phyloP scores from a whole-genome alignment of 1,140 invertebrate genomes.

The Rhopalosiphum padi region DNA sequence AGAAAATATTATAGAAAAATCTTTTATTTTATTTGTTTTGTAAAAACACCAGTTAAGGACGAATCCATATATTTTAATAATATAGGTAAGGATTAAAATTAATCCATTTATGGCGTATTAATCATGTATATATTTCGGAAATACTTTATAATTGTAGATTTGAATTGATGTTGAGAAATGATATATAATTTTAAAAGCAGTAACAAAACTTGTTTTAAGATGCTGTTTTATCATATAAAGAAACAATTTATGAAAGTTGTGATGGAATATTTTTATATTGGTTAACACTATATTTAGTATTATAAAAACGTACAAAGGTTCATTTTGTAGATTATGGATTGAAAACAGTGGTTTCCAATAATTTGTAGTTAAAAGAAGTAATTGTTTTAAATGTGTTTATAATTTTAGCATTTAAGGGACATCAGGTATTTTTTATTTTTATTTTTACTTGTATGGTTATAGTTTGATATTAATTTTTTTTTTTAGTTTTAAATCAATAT shows the following conservation, averaged over 20 bases:
- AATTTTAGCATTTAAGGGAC: too few species aligned
- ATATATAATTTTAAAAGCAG: neutral
- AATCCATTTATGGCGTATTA: too few species aligned
- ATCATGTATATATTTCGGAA: too few species aligned
- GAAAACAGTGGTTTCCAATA: neutral
- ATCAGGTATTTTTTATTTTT: too few species aligned
- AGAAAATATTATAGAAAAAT: neutral
- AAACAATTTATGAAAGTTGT: neutral
- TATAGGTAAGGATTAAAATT: too few species aligned
- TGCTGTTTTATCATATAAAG: neutral
- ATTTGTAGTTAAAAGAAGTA: neutral
- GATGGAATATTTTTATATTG: neutral
- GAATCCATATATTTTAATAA: too few species aligned
- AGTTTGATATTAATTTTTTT: neutral
- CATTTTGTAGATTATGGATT: neutral
- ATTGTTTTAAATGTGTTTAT: neutral
- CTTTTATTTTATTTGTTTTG: neutral
- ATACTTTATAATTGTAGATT: too few species aligned
- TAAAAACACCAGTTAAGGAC: too few species aligned
- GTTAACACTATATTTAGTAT: neutral
- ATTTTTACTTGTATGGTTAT: neutral
- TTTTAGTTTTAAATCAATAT: neutral
- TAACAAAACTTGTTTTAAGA: neutral
- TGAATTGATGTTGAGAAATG: too few species aligned
- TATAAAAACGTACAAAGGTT: neutral